Evolutionary conservation across 2,888 invertebrate genomes (phyloP).

Genomic region (Boloria selene): DNA sequence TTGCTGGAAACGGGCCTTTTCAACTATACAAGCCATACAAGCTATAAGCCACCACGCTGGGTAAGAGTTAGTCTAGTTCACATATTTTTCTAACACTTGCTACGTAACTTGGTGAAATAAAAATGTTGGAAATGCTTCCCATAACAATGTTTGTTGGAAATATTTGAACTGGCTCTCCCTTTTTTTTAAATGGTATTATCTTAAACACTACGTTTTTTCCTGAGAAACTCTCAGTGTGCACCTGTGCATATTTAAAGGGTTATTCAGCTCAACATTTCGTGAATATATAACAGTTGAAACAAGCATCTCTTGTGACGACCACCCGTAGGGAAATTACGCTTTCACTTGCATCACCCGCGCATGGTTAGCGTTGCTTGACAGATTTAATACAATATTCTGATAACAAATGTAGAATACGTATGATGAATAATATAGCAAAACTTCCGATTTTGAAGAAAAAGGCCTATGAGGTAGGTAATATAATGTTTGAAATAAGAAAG

Average conservation of each 20-base stretch:
- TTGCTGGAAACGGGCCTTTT: too few relatives aligned
- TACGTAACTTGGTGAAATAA: too few relatives aligned
- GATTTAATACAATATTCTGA: conserved; percentile 21
- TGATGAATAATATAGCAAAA: neutral
- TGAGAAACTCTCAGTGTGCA: conserved; percentile 10
- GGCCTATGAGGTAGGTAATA: too few relatives aligned
- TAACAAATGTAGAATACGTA: conserved; percentile 9
- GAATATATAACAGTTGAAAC: conserved; percentile 22
- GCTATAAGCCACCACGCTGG: too few relatives aligned
- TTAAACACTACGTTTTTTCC: conserved; percentile 13
- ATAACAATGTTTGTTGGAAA: too few relatives aligned
- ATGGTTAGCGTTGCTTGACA: conserved; percentile 21
- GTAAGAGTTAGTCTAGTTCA: too few relatives aligned
- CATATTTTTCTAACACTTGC: too few relatives aligned
- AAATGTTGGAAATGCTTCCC: too few relatives aligned
- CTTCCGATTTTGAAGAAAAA: too few relatives aligned
- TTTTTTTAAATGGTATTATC: neutral
- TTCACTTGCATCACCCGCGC: conserved; percentile 26
- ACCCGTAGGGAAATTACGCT: conserved; percentile 36
- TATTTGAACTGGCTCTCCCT: too few relatives aligned
- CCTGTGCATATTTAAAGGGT: conserved; percentile 13
- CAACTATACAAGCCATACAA: too few relatives aligned
- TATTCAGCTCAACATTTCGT: conserved; percentile 16
- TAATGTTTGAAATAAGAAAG: too few relatives aligned
- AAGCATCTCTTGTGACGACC: conserved; percentile 25